phyloP scores from a whole-genome alignment of 2,888 invertebrate genomes.

The Drosophila sordidula region DNA sequence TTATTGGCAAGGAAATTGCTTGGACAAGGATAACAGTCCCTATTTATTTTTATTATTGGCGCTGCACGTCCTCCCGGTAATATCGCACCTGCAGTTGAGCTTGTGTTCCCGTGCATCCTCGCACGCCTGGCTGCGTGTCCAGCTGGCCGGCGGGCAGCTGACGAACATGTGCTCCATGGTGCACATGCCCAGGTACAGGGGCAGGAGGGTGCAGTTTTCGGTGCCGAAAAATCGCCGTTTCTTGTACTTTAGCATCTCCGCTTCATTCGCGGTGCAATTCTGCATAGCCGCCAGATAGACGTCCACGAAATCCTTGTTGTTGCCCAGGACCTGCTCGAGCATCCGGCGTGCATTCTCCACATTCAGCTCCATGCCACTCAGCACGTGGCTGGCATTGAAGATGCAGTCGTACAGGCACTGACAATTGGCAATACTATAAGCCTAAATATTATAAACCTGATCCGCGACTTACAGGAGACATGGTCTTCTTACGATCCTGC shows the following conservation, averaged over 20 bases:
- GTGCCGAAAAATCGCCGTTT: background rate
- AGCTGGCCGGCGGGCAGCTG: slow-evolving; percentile 56
- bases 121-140: slow-evolving; percentile 49
- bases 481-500: slow-evolving; percentile 2
- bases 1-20: too few relatives aligned
- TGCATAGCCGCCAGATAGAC: slow-evolving; percentile 43
- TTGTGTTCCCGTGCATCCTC: slow-evolving; percentile 38
- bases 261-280: slow-evolving; percentile 35
- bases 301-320: slow-evolving; percentile 38
- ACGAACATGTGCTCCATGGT: slow-evolving; percentile 34
- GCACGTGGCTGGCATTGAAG: slow-evolving; percentile 40
- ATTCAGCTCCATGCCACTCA: slow-evolving; percentile 38
- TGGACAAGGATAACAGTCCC: too few relatives aligned
- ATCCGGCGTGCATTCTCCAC: slow-evolving; percentile 34
- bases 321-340: slow-evolving; percentile 34
- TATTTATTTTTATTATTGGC: too few relatives aligned
- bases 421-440: too few relatives aligned
- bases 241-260: slow-evolving; percentile 10
- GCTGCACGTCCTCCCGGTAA: background rate
- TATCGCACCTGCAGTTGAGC: slow-evolving; percentile 36
- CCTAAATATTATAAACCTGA: too few relatives aligned
- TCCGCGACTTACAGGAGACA: slow-evolving; percentile 50
- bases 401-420: slow-evolving; percentile 62
- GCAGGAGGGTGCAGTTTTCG: slow-evolving; percentile 37
- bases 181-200: slow-evolving; percentile 46